Evolutionary conservation across 2,113 vertebrate genomes (phyloP).

Genomic region (Hippocampus guttulatus): DNA sequence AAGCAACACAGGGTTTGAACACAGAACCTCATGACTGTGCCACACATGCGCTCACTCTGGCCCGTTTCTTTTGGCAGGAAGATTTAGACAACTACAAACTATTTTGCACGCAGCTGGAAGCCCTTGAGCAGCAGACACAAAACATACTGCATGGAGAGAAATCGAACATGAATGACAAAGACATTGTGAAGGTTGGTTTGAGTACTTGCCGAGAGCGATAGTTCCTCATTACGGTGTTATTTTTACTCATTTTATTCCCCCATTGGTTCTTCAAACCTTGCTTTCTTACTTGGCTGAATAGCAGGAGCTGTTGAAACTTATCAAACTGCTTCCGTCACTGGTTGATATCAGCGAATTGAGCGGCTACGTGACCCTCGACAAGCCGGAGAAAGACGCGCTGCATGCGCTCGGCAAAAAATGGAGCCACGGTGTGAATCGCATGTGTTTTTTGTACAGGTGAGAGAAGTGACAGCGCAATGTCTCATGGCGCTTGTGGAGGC

Average conservation of each 20-base stretch:
- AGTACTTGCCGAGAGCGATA: neutral
- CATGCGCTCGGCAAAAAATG: conserved; percentile 73
- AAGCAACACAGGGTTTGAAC: neutral
- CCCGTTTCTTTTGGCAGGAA: conserved; percentile 49
- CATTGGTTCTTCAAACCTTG: neutral
- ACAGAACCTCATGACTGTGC: neutral
- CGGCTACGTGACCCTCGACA: conserved; percentile 59
- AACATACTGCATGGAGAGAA: conserved; percentile 56
- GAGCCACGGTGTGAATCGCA: conserved; percentile 64
- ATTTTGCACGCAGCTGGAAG: conserved; percentile 70
- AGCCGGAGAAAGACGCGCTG: conserved; percentile 68
- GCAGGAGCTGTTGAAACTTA: conserved; percentile 70
- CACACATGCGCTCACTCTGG: neutral
- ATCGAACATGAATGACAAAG: conserved; percentile 42
- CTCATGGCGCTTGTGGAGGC: too few species aligned
- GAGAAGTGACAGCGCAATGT: conserved; percentile 7
- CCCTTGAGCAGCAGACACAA: conserved; percentile 64
- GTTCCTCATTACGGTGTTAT: neutral
- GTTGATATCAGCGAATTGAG: conserved; percentile 77
- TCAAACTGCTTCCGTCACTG: conserved; percentile 69
- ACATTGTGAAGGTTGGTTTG: conserved; percentile 51
- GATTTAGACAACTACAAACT: conserved; percentile 64
- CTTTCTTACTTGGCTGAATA: conserved; percentile 13
- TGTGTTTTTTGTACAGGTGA: conserved; percentile 76
- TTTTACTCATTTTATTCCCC: neutral